A percentile compares a stretch with the other conserved stretches of the same genome.
These are phyloP conservation scores for Junonia oenone DNA, from an alignment of 2,888 invertebrate genomes.

Conservation along the genomic window DNA sequence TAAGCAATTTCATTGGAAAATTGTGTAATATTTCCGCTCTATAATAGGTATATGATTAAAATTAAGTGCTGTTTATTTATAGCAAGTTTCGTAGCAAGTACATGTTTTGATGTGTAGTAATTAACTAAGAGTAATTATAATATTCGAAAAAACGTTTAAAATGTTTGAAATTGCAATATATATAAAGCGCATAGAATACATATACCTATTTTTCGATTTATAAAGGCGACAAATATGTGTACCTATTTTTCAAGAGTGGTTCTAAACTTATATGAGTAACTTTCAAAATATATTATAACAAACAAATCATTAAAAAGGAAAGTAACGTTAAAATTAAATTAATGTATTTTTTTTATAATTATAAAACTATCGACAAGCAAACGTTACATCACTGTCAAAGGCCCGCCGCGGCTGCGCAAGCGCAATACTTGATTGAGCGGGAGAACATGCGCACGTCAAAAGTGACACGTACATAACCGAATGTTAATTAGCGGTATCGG, in stretches of 20 bases:
- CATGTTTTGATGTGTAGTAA: too few relatives aligned
- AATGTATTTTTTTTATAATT: not conserved
- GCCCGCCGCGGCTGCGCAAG: conserved; percentile 7
- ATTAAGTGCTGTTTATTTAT: too few relatives aligned
- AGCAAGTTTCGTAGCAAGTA: too few relatives aligned
- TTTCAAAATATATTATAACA: not conserved
- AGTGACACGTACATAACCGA: conserved; percentile 23
- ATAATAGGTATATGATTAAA: too few relatives aligned
- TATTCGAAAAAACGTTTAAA: too few relatives aligned
- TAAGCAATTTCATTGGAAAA: conserved; percentile 24
- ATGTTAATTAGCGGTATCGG: conserved; percentile 24
- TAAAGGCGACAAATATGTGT: too few relatives aligned
- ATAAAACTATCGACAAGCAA: conserved; percentile 11
- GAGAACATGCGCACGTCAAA: conserved; percentile 22
- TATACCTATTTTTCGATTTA: too few relatives aligned
- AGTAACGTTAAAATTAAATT: not conserved
- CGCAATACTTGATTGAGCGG: conserved; percentile 16
- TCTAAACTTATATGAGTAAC: not conserved
- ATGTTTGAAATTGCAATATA: too few relatives aligned
- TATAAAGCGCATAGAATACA: too few relatives aligned
- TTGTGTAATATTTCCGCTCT: not conserved
- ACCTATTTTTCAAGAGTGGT: too few relatives aligned
- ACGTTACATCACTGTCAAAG: conserved; percentile 19
- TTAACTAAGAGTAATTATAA: too few relatives aligned
- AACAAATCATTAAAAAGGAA: not conserved